Evolutionary conservation across 1,140 invertebrate genomes (phyloP).

Genomic region (Hetaerina americana): DNA sequence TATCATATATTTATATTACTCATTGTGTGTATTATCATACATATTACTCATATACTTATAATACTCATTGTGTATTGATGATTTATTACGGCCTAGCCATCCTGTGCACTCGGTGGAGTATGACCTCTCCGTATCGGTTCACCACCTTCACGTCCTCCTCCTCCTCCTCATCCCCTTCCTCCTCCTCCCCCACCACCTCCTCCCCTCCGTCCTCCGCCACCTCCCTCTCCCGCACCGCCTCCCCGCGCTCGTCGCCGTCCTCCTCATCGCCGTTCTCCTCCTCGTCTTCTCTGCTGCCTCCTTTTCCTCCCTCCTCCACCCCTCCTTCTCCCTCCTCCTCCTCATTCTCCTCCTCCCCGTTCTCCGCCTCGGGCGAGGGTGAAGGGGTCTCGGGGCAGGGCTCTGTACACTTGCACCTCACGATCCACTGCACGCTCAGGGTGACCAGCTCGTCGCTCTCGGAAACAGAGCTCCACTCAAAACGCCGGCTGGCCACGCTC

Average conservation of each 20-base stretch:
- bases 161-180: background rate
- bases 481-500: background rate
- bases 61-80: no score
- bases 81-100: background rate
- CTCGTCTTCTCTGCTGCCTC: no score
- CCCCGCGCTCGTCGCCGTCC: background rate
- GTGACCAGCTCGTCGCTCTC: slow-evolving; percentile 3
- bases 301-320: no score
- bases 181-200: background rate
- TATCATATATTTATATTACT: no score
- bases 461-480: background rate
- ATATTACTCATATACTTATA: no score
- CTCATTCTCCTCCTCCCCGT: background rate
- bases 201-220: background rate
- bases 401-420: slow-evolving; percentile 16
- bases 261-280: background rate
- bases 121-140: background rate
- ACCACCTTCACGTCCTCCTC: background rate
- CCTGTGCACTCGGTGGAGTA: background rate
- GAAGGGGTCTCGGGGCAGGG: background rate
- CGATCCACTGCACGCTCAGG: slow-evolving; percentile 16
- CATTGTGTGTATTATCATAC: no score
- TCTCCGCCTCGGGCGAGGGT: background rate
- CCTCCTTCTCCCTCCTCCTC: background rate
- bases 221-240: background rate